Evolutionary conservation across 2,797 vertebrate species (phyloP).

Genomic region (Peromyscus attwateri): DNA sequence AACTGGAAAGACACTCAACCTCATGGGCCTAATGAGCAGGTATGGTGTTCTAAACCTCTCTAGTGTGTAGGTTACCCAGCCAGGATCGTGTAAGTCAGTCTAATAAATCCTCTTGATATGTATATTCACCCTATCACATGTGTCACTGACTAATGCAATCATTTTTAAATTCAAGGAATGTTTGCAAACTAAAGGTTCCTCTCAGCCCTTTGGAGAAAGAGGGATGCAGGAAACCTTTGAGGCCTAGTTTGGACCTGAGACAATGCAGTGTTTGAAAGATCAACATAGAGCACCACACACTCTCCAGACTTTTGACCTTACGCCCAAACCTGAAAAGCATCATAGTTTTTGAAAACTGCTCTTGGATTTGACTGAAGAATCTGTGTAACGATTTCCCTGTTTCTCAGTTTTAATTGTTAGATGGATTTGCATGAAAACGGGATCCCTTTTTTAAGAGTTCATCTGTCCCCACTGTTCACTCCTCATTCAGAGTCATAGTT

Average conservation of each 20-base stretch:
- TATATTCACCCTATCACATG: background rate
- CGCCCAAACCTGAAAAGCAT: conserved; percentile 60
- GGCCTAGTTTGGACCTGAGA: background rate
- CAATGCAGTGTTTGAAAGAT: conserved; percentile 59
- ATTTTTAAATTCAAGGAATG: conserved; percentile 8
- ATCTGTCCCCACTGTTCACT: conserved; percentile 63
- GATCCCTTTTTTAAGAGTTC: conserved; percentile 69
- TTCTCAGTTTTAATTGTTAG: conserved; percentile 75
- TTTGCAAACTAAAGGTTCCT: background rate
- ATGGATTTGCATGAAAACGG: conserved; percentile 68
- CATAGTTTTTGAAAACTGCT: conserved; percentile 49
- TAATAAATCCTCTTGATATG: background rate
- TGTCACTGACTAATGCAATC: background rate
- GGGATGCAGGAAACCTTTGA: background rate
- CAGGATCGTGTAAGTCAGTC: background rate
- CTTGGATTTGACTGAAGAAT: conserved; percentile 46
- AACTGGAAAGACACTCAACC: too few relatives aligned
- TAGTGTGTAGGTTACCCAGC: background rate
- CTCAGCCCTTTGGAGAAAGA: background rate
- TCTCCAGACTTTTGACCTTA: conserved; percentile 47
- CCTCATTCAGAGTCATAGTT: conserved; percentile 64
- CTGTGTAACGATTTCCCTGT: conserved; percentile 40
- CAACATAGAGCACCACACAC: conserved; percentile 44
- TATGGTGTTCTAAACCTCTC: background rate
- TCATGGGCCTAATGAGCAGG: background rate